Base-by-base conservation (phyloP, 2,113 vertebrate genomes). In the Indicator maculatus region DNA sequence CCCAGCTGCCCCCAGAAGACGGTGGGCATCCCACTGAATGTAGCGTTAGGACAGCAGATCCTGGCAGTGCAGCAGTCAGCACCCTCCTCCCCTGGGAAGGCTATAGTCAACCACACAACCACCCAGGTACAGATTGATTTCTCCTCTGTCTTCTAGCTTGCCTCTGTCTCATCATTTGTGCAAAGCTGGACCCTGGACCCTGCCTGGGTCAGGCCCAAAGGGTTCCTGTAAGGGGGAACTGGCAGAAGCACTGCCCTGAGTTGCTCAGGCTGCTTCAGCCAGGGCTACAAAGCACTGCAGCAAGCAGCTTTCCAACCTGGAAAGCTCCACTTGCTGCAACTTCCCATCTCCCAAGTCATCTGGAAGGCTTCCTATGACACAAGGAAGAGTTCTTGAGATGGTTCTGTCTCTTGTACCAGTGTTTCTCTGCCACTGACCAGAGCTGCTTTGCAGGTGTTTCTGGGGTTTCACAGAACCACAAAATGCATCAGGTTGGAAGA, bases 41-140 rank as follows among this genome's bases (percentile, higher is more conserved):
- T 99, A 93, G 98, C 98, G 6, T 98, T 99, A 65, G 98, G 98
- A 80, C 98, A 99, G 96, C 98, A 99, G 97, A 98, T 99, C 95
- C 98, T 99, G 70, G 90, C 98, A 16, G 98, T 99, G 85, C 98
- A 99, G 69, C 98, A 98, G 97, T 95, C 98, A 69, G 96, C 98
- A 2, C 95, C 98, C 41, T 97, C 97, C 45, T 99, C 98, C 77
- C 99, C 98, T 24, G 98, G 98, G 79, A 99, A 99, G 90, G 96
- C 98, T 66, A 94, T 98, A 93, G 95, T 97, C 90, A 98, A 98
- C 95, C 98, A 98, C 63, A 97, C 98, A 83, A 95, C 98, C 1
- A 33, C 97, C 20, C 98, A 98, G 98, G 98, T 99, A 80, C 91
- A 85, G n/a, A 82, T 24, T 80, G 67, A 69, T 71, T 89, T 67